A percentile compares a stretch with the other conserved stretches of the same genome.
These are phyloP conservation scores for Ormyrus thymus DNA, from an alignment of 2,888 invertebrate species.

Conservation along the genomic window DNA sequence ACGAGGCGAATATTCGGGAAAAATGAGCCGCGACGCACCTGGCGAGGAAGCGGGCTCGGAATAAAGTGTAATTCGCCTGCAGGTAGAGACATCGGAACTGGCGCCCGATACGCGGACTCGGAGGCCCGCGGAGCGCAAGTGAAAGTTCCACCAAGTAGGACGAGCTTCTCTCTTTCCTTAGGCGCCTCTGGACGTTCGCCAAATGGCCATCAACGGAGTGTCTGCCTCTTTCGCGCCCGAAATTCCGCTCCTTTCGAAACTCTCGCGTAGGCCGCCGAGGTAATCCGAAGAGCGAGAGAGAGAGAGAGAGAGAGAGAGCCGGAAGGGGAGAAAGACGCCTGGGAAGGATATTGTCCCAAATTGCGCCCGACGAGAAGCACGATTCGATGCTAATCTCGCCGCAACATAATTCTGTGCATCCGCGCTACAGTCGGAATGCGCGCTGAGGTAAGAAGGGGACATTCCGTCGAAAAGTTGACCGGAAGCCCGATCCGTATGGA, in stretches of 20 bases:
- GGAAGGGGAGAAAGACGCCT: neutral
- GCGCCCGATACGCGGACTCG: neutral
- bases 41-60: no score
- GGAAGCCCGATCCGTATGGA: no score
- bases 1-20: no score
- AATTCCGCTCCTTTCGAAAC: slow-evolving; percentile 49
- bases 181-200: slow-evolving; percentile 65
- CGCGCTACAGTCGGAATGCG: no score
- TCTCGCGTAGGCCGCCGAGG: neutral
- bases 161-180: neutral
- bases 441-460: no score
- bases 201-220: slow-evolving; percentile 66
- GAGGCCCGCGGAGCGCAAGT: slow-evolving; percentile 64
- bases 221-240: slow-evolving; percentile 37
- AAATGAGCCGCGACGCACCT: no score
- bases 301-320: slow-evolving; percentile 1
- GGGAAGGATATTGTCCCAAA: slow-evolving; percentile 31
- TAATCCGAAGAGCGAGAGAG: neutral
- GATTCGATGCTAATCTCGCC: no score
- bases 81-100: no score
- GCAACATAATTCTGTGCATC: no score
- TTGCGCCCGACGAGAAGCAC: neutral
- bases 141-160: slow-evolving; percentile 66
- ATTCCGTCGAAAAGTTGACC: no score
- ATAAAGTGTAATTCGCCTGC: no score